phyloP scores from a whole-genome alignment of 2,888 invertebrate genomes.

The Halictus ligatus region DNA sequence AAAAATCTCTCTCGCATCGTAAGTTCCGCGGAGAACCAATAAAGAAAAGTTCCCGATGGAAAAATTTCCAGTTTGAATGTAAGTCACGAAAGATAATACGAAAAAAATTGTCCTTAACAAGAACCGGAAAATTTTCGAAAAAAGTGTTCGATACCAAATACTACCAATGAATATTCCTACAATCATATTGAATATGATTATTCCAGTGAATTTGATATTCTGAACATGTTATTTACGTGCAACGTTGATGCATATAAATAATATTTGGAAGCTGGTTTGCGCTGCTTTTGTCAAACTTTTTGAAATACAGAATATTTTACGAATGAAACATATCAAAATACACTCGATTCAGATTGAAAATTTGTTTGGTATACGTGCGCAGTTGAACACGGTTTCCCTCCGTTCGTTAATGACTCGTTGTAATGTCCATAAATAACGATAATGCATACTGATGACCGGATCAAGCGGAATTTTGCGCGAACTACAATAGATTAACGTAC shows the following conservation, averaged over 20 bases:
- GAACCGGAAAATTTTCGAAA: background rate
- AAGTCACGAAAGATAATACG: background rate
- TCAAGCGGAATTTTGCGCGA: background rate
- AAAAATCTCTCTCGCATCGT: background rate
- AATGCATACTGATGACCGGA: background rate
- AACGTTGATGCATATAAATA: background rate
- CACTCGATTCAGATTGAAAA: background rate
- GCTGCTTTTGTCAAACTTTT: background rate
- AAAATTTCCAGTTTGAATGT: background rate
- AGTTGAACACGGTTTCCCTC: background rate
- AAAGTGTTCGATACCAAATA: background rate
- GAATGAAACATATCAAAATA: background rate
- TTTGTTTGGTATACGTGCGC: background rate
- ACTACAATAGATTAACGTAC: background rate
- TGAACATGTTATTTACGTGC: background rate
- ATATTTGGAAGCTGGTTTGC: background rate
- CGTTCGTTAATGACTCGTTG: background rate
- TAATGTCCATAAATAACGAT: background rate
- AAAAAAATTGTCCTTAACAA: background rate
- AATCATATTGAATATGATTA: background rate
- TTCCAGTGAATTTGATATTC: background rate
- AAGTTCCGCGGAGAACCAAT: background rate
- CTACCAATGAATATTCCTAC: background rate
- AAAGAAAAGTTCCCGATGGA: background rate
- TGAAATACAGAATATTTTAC: background rate